These are phyloP conservation scores for Sardina pilchardus DNA, from an alignment of 2,113 vertebrate species.

Conservation along the genomic window DNA sequence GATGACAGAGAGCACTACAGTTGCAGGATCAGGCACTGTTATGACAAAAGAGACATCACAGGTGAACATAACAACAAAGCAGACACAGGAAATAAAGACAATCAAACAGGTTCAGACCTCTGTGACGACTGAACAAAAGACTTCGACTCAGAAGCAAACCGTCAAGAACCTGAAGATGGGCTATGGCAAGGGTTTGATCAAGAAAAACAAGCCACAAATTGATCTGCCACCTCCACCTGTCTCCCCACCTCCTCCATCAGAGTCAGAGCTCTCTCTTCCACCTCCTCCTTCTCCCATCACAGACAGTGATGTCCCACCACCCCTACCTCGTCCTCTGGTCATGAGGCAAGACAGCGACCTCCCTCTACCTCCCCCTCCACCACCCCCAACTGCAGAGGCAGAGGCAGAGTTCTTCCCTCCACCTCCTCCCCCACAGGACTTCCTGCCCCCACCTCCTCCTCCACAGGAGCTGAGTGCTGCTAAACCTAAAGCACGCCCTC, in stretches of 20 bases:
- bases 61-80: conserved; percentile 49
- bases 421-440: conserved; percentile 67
- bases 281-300: conserved; percentile 78
- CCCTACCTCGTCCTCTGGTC: conserved; percentile 52
- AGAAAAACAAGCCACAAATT: conserved; percentile 71
- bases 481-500: conserved; percentile 57
- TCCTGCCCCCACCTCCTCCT: conserved; percentile 68
- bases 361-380: conserved; percentile 72
- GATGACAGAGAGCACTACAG: conserved; percentile 42
- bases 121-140: conserved; percentile 48
- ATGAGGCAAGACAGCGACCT: conserved; percentile 74
- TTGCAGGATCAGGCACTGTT: conserved; percentile 40
- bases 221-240: conserved; percentile 78
- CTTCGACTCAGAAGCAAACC: conserved; percentile 54
- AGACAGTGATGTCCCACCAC: conserved; percentile 59
- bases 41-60: conserved; percentile 58
- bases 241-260: conserved; percentile 77
- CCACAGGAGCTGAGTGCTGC: conserved; percentile 68
- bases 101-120: conserved; percentile 61
- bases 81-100: conserved; percentile 58
- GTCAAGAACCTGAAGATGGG: conserved; percentile 59
- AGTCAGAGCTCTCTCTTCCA: conserved; percentile 82
- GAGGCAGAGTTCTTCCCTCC: conserved; percentile 69
- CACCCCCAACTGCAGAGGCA: conserved; percentile 68
- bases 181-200: conserved; percentile 51